Evolutionary conservation across 1,140 invertebrate genomes (phyloP), one percentile per base, ranked within the genome.

Genomic region (Mylabris phalerata): DNA sequence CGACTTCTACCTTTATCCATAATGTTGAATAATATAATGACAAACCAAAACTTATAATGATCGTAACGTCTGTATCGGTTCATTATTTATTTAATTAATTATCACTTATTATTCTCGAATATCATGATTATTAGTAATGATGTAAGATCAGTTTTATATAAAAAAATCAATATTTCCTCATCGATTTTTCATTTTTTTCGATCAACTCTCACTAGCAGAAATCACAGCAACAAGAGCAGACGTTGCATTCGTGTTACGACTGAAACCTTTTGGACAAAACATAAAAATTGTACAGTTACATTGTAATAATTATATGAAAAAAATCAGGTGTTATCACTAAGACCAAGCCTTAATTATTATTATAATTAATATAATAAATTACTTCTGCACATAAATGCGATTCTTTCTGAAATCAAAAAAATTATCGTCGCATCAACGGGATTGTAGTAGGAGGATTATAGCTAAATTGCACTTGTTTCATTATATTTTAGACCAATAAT

Each of bases 281-380:
- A 19, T 19, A 19, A 19, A 19, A 62, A 62, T 65, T 70, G 68
- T 68, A 70, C 65, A 68, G 64, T 67, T 68, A 62, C 64, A 63
- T 63, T 64, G 63, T 70, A 65, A 65, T 67, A 59, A 42, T n/a
- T n/a, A 42, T 42, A 11, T 42, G 50, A 50, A 63, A 54, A 66
- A 68, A 61, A 71, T 71, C 67, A 71, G 65, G 69, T 71, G 69
- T 71, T 71, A 67, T 54, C 63, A 69, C 66, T 71, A 71, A 71
- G 69, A 71, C 69, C 69, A 71, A 71, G 69, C 69, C 69, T 71
- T 71, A 71, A 66, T 7, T 64, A 70, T 70, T 68, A 71, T 67
- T 67, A 67, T 66, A 64, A 69, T 67, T 66, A 64, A 69, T 67
- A 71, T 71, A 66, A 70, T 70, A 70, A 70, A 70, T 66, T 68